Evolutionary conservation across 2,888 invertebrate genomes (phyloP).

Genomic region (Melolontha melolontha): DNA sequence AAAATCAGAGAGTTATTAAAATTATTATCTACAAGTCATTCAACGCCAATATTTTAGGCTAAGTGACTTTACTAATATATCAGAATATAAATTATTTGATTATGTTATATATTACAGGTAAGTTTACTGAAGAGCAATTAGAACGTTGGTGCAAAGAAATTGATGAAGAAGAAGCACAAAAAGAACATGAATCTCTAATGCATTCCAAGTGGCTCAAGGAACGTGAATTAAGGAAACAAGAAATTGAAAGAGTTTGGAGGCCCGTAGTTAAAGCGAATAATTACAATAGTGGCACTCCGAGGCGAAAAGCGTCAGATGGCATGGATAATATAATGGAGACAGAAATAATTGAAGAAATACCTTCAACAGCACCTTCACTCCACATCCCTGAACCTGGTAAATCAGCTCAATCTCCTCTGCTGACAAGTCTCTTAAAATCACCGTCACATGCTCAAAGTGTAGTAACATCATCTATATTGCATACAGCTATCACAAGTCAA

Average conservation of each 20-base stretch:
- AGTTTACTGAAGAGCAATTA: conserved; percentile 78
- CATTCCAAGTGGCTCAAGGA: conserved; percentile 75
- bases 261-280: conserved; percentile 58
- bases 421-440: conserved; percentile 86
- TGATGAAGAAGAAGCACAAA: conserved; percentile 78
- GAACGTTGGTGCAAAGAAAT: conserved; percentile 81
- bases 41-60: too few relatives aligned
- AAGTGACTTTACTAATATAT: too few relatives aligned
- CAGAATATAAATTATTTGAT: too few relatives aligned
- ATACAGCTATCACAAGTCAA: conserved; percentile 64
- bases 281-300: conserved; percentile 55
- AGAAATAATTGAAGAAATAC: conserved; percentile 55
- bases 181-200: conserved; percentile 75
- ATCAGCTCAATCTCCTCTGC: conserved; percentile 76
- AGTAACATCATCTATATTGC: conserved; percentile 64
- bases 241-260: conserved; percentile 73
- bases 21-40: too few relatives aligned
- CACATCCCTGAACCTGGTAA: conserved; percentile 58
- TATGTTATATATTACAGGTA: conserved; percentile 51
- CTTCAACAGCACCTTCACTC: conserved; percentile 43
- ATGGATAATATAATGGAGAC: conserved; percentile 58
- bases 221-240: conserved; percentile 74
- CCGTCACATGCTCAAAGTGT: conserved; percentile 68
- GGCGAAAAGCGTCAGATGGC: conserved; percentile 62
- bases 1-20: too few relatives aligned